Conservation (phyloP, 2,888 invertebrate species). For the Amphiduros pacificus region DNA sequence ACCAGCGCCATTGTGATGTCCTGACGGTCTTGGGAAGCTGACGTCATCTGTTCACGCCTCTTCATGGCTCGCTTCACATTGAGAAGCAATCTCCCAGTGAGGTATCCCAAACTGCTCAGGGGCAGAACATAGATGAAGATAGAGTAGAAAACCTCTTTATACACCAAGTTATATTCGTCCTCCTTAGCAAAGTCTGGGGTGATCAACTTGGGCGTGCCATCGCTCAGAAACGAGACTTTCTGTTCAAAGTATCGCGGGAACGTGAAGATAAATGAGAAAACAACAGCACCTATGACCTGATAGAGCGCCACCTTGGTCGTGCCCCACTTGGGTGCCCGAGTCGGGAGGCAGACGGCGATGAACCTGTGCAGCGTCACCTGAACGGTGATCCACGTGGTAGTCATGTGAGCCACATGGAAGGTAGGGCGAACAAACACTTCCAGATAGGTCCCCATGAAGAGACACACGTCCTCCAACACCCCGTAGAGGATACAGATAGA, state of each 20-base stretch:
- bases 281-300: neutral
- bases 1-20: slow-evolving; percentile 1
- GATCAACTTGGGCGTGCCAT: neutral
- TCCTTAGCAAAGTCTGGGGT: neutral
- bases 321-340: neutral
- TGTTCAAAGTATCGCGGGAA: neutral
- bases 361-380: neutral
- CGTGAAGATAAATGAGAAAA: neutral
- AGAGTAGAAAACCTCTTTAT: neutral
- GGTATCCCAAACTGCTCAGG: neutral
- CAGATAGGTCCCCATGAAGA: neutral
- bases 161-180: neutral
- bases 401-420: neutral
- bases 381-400: neutral
- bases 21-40: neutral
- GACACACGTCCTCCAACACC: neutral
- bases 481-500: neutral
- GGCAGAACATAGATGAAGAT: neutral
- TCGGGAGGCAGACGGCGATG: neutral
- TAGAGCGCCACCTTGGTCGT: neutral
- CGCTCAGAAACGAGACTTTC: neutral
- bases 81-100: neutral
- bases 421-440: neutral
- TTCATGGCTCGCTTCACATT: neutral
- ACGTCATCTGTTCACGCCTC: neutral